phyloP scores from a whole-genome alignment of 2,113 vertebrate species.

The Anarhynchus alexandrinus region DNA sequence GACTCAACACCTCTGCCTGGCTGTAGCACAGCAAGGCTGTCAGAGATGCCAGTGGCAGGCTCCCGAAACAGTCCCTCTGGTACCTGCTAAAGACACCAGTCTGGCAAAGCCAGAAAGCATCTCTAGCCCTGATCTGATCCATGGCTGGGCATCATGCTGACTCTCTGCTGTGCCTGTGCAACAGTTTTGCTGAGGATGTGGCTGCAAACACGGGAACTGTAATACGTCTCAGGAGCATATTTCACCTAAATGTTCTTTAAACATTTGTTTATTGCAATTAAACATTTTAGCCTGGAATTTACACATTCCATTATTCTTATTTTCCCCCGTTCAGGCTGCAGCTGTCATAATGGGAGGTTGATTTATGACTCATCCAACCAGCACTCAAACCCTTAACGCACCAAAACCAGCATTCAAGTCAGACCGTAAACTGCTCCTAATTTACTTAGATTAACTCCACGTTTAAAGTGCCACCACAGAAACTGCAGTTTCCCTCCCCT shows the following conservation, averaged over 20 bases:
- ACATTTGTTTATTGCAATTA: slow-evolving; percentile 62
- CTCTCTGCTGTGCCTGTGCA: not conserved
- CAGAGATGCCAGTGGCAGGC: not conserved
- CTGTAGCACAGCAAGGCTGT: not conserved
- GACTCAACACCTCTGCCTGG: not conserved
- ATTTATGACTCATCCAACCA: slow-evolving; percentile 58
- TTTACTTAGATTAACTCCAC: slow-evolving; percentile 47
- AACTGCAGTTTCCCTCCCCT: not conserved
- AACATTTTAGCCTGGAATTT: slow-evolving; percentile 49
- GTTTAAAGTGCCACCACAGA: not conserved
- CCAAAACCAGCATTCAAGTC: slow-evolving; percentile 39
- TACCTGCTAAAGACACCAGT: not conserved
- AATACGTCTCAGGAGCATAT: not conserved
- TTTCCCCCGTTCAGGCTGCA: slow-evolving; percentile 35
- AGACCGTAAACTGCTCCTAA: slow-evolving; percentile 50
- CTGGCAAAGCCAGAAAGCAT: not conserved
- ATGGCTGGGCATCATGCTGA: accelerated
- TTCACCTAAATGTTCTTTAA: slow-evolving; percentile 47
- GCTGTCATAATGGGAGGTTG: slow-evolving; percentile 56
- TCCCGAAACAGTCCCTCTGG: not conserved
- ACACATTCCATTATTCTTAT: slow-evolving; percentile 62
- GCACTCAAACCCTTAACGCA: slow-evolving; percentile 10
- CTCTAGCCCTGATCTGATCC: not conserved
- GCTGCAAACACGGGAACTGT: not conserved
- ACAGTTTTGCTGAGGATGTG: not conserved